phyloP scores from a whole-genome alignment of 2,113 vertebrate genomes.

The Recurvirostra avosetta region DNA sequence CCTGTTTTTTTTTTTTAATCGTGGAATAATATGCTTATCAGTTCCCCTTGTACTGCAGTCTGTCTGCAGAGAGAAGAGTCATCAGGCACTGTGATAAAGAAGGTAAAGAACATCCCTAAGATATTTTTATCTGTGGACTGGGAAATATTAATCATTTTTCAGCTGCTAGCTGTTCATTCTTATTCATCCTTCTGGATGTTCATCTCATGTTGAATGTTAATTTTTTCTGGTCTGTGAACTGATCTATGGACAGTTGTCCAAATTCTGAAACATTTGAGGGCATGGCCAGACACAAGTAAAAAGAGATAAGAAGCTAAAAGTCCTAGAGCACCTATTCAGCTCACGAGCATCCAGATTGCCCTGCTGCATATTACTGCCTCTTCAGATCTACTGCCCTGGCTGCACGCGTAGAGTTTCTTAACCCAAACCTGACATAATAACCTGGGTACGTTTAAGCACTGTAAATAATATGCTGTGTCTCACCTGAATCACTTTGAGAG shows the following conservation, averaged over 20 bases:
- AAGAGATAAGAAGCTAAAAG: background rate
- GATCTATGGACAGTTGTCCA: background rate
- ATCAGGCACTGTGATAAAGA: background rate
- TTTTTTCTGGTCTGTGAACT: background rate
- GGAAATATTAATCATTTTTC: background rate
- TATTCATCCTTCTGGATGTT: background rate
- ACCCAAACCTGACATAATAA: background rate
- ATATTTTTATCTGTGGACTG: constrained; percentile 5
- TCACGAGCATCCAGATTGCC: background rate
- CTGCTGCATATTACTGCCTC: background rate
- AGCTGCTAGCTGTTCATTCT: background rate
- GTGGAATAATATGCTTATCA: background rate
- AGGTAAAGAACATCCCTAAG: background rate
- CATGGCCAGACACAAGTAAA: background rate
- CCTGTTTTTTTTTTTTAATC: background rate
- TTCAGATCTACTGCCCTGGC: background rate
- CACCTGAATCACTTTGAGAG: background rate
- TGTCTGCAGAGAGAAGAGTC: background rate
- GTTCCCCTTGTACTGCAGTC: background rate
- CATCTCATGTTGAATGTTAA: background rate
- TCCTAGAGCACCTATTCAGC: background rate
- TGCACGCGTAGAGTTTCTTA: background rate
- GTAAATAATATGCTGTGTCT: background rate
- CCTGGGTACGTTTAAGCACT: background rate
- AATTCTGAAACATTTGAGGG: background rate